These are phyloP conservation scores for Euthynnus affinis DNA, from an alignment of 2,797 vertebrate genomes.

Conservation along the genomic window DNA sequence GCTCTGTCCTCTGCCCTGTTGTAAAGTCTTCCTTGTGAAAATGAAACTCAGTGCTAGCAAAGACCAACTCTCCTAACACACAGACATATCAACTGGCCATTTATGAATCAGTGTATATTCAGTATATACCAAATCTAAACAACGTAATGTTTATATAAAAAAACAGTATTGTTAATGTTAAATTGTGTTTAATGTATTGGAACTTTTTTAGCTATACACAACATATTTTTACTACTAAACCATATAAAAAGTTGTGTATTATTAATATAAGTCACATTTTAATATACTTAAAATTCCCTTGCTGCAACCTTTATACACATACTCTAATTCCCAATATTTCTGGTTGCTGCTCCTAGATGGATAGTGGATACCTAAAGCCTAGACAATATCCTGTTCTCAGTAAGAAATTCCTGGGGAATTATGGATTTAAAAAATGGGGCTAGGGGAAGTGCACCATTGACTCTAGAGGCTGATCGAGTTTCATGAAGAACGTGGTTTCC, in stretches of 20 bases:
- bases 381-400: conserved; percentile 82
- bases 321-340: conserved; percentile 48
- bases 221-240: not conserved
- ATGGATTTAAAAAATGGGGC: conserved; percentile 50
- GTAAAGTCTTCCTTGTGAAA: conserved; percentile 72
- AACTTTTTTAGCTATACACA: not conserved
- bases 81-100: not conserved
- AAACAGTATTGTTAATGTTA: not conserved
- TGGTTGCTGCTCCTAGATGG: conserved; percentile 52
- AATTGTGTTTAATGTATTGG: not conserved
- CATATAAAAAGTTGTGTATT: not conserved
- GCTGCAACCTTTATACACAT: conserved; percentile 27
- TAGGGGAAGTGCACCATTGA: conserved; percentile 46
- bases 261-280: conserved; percentile 7
- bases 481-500: conserved; percentile 70
- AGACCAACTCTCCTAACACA: conserved; percentile 33
- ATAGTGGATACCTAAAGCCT: conserved; percentile 64
- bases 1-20: conserved; percentile 63
- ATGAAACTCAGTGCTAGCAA: conserved; percentile 40
- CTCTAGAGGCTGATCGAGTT: conserved; percentile 60
- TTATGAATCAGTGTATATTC: not conserved
- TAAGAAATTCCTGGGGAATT: conserved; percentile 75
- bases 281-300: conserved; percentile 3
- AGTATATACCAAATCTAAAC: not conserved
- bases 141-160: not conserved